Evolutionary conservation across 2,888 invertebrate species (phyloP).

Genomic region (Brachynemurus nebulosus): DNA sequence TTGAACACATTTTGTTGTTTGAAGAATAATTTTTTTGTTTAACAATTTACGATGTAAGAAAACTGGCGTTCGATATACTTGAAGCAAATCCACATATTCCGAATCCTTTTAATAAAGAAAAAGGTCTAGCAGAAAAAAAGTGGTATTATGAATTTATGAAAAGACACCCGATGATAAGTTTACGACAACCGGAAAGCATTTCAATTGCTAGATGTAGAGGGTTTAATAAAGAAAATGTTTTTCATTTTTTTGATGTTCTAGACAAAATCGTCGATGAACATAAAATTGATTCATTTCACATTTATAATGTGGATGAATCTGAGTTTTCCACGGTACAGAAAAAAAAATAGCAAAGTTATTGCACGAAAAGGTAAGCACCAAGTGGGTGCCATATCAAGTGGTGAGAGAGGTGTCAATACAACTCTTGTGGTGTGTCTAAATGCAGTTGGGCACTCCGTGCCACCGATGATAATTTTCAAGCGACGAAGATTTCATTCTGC

Average conservation of each 20-base stretch:
- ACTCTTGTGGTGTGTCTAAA: constrained; percentile 17
- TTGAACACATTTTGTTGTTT: not conserved
- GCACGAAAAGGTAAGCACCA: constrained; percentile 14
- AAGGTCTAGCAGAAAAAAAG: constrained; percentile 12
- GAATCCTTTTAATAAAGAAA: constrained; percentile 11
- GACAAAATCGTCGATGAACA: constrained; percentile 9
- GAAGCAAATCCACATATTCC: constrained; percentile 8
- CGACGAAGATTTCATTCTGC: constrained; percentile 10
- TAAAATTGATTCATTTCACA: constrained; percentile 7
- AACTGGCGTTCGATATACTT: constrained; percentile 13
- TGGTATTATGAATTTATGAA: constrained; percentile 11
- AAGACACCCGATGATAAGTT: constrained; percentile 6
- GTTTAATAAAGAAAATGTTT: constrained; percentile 11
- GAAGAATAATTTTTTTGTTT: not conserved
- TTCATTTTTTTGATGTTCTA: constrained; percentile 2
- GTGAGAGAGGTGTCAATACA: constrained; percentile 18
- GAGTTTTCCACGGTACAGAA: constrained; percentile 14
- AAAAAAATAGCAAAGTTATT: constrained; percentile 11
- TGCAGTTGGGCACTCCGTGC: no score
- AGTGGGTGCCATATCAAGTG: constrained; percentile 14
- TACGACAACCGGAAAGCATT: constrained; percentile 6
- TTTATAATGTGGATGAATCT: constrained; percentile 14
- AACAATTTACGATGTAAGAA: constrained; percentile 12
- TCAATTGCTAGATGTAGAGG: constrained; percentile 10
- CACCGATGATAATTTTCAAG: constrained; percentile 11